Conservation (phyloP, 2,113 vertebrate genomes). For the Hemichromis elongatus region DNA sequence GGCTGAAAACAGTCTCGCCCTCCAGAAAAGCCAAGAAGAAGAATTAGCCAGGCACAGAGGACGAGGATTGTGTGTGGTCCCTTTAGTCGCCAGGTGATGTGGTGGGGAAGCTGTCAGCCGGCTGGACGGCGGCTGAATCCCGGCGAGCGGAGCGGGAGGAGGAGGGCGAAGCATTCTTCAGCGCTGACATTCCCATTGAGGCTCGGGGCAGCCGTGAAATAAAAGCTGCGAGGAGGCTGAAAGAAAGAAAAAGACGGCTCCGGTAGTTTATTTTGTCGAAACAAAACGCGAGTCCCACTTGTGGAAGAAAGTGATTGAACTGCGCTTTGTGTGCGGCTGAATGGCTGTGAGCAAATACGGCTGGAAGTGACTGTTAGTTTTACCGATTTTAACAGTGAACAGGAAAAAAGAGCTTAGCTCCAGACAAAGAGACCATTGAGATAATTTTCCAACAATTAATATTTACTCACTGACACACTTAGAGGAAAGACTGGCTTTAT, state of each 20-base stretch:
- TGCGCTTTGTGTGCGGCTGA: conserved; percentile 25
- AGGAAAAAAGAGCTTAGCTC: not conserved
- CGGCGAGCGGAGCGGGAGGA: conserved; percentile 8
- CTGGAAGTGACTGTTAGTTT: conserved; percentile 50
- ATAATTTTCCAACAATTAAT: not conserved
- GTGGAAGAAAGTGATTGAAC: conserved; percentile 37
- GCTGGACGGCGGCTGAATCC: conserved; percentile 39
- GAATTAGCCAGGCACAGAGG: conserved; percentile 20
- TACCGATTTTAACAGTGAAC: not conserved
- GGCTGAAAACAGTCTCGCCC: conserved; percentile 24
- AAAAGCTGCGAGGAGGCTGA: conserved; percentile 36
- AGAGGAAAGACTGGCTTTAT: not conserved
- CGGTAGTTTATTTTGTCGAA: conserved; percentile 53
- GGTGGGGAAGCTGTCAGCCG: conserved; percentile 47
- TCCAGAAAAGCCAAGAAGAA: conserved; percentile 42
- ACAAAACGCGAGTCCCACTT: conserved; percentile 46
- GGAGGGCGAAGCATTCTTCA: conserved; percentile 38
- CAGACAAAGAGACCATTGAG: not conserved
- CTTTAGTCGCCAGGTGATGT: conserved; percentile 50
- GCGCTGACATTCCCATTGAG: conserved; percentile 47
- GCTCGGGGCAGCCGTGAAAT: conserved; percentile 43
- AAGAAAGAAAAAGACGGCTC: conserved; percentile 34
- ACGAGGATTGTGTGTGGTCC: conserved; percentile 59
- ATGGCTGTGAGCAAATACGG: conserved; percentile 46
- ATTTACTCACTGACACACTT: not conserved